Evolutionary conservation across 2,888 invertebrate species (phyloP), one percentile per base, ranked within the genome.

Genomic region (Drosophila mimetica): DNA sequence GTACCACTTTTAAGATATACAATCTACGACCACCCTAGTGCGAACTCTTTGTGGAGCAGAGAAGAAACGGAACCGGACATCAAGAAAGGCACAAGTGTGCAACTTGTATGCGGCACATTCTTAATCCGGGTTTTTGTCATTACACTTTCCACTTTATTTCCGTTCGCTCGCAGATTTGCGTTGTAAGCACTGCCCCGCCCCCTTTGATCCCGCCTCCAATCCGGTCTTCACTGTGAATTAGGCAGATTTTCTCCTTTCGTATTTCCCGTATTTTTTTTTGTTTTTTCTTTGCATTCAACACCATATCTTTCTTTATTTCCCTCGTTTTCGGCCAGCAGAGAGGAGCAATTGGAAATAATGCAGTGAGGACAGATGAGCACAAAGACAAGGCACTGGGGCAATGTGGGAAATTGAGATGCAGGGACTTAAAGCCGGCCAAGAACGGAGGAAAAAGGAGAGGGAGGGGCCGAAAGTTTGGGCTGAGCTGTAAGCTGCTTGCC

Each of bases 51-150:
- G 3, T 30, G n/a, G n/a, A n/a, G n/a, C n/a, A 4, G 11, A 4
- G 60, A 46, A 22, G 11, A 46, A 47, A 50, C 51, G 63, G 42
- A 64, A 28, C 44, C 48, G 55, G 47, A 60, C 58, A 53, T 47
- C 60, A 65, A 79, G 74, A 70, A 81, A 81, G 79, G 78, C 84
- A 37, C 69, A 81, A 69, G 60, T 74, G 71, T 87, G 88, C 82
- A 85, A 81, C 82, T 82, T 87, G 86, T 85, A 78, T 87, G 82
- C 76, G 86, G 71, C 76, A 71, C 82, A 78, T 74, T 87, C 88
- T 85, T 83, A 83, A 83, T 83, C 82, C 82, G 69, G 71, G 85
- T 76, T 87, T 83, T 87, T 76, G 88, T 87, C 82, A 83, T 83
- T 83, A 83, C 74, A 76, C 74, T 82, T 74, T 78, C 74, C 70